These are phyloP conservation scores for Conger conger DNA, from an alignment of 2,113 vertebrate genomes.

Conservation along the genomic window DNA sequence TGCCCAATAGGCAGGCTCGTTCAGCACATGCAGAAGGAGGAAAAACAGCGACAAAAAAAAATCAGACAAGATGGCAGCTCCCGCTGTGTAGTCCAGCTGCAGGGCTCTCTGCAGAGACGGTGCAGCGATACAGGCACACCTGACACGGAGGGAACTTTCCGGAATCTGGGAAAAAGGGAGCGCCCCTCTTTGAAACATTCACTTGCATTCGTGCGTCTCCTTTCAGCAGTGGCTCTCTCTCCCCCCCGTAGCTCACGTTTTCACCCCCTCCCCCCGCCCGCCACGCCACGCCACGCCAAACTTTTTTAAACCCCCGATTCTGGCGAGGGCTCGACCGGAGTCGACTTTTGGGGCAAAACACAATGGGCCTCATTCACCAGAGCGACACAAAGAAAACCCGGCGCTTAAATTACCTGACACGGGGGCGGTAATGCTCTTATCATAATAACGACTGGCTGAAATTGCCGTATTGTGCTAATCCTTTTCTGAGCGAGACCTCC, in stretches of 20 bases:
- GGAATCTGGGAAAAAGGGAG: no score
- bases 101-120: neutral
- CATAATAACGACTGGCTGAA: constrained; percentile 2
- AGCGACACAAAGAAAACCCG: neutral
- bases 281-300: neutral
- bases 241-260: neutral
- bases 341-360: neutral
- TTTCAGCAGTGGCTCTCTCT: neutral
- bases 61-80: no score
- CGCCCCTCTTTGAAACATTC: neutral
- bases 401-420: constrained; percentile 11
- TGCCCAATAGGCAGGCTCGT: neutral
- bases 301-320: neutral
- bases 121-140: no score
- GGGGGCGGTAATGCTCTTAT: constrained; percentile 3
- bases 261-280: no score
- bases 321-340: neutral
- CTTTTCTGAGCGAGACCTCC: neutral
- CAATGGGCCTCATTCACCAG: neutral
- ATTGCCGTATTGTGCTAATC: neutral
- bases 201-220: neutral
- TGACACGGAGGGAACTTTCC: no score
- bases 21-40: neutral
- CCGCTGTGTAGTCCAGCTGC: no score
- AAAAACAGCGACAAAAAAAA: neutral